Evolutionary conservation across 1,140 invertebrate genomes (phyloP), one percentile per base, ranked within the genome.

Genomic region (Musca domestica): DNA sequence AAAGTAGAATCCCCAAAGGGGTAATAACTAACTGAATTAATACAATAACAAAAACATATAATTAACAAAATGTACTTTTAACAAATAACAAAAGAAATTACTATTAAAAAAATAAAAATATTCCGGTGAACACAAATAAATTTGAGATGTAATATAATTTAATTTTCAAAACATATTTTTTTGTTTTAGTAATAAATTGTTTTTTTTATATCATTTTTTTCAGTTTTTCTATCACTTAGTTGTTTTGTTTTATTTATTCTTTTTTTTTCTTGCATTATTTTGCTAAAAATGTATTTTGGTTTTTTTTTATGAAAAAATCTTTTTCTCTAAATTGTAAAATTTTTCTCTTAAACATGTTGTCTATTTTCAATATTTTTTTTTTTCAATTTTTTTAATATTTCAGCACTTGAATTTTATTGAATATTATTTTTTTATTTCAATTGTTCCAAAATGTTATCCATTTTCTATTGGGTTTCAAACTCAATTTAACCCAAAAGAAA

Each of bases 201-300:
- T 76, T 74, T 67, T 66, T 67, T 69, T 69, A 49, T 68, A 67
- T 58, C 48, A 41, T 69, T 61, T 19, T 34, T 52, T 65, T 56
- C 47, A 30, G 30, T 63, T 67, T 17, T 49, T 23, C 25, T 61
- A 23, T 47, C 34, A 64, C 15, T 64, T 64, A 22, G 34, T 41
- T 41, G 34, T 41, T n/a, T n/a, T 41, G 34, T 41, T 12, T 41
- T 41, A n/a, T n/a, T 41, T 41, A 41, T 41, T 41, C 34, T 41
- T 41, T 7, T 41, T 41, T 41, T 41, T 41, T 10, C 12, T 41
- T 41, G 27, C 9, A 30, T 30, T 30, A 7, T 41, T 41, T 41
- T 41, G 6, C 34, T 41, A 41, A 41, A 41, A 41, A 41, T 41
- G 34, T 41, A 30, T 30, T 30, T 30, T 61, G 2, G 5, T 34